Base-by-base conservation (phyloP, 1,140 invertebrate genomes). In the Nebria ingens region DNA sequence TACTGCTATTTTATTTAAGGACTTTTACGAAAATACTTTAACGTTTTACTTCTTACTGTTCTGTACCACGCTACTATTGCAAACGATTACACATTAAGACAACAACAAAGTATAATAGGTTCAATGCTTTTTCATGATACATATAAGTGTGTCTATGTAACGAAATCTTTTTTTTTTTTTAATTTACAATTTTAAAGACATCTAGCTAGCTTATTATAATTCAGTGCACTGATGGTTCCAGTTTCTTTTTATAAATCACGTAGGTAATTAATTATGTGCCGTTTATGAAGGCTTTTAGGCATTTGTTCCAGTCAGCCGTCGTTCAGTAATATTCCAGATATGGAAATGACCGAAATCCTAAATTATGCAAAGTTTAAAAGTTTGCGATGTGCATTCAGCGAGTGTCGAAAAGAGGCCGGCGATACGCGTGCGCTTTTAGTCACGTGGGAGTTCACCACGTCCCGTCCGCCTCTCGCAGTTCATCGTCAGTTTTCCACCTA, bases 341-440 rank as follows among this genome's bases (percentile, higher is more conserved):
- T 45, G 40, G 40, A 45, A 45, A 45, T 45, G 17, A 45, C 40
- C 17, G 25, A 12, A 45, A 45, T 45, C 40, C 17, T 45, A 45
- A 45, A 45, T 45, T 45, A 45, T 45, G 40, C 40, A 45, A 45
- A 45, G 9, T 12, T 45, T 45, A 45, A 45, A 45, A 45, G 40
- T 45, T 45, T 45, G 40, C 17, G 40, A 45, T 45, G 40, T 45
- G 40, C 40, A 45, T 45, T 45, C 40, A 45, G 40, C 15, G 40
- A 45, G 40, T 45, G n/a, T 9, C 9, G 40, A 45, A 45, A 17
- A 17, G 3, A 45, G 40, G 17, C 17, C 4, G 15, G 9, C 4
- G 6, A 17, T 45, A 45, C 40, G 40, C 40, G 40, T 45, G 40
- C 40, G 40, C 40, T 45, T 6, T 4, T 4, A 45, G 17, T 45